Base-by-base conservation (phyloP, 2,797 vertebrate genomes). In the Dermochelys coriacea region DNA sequence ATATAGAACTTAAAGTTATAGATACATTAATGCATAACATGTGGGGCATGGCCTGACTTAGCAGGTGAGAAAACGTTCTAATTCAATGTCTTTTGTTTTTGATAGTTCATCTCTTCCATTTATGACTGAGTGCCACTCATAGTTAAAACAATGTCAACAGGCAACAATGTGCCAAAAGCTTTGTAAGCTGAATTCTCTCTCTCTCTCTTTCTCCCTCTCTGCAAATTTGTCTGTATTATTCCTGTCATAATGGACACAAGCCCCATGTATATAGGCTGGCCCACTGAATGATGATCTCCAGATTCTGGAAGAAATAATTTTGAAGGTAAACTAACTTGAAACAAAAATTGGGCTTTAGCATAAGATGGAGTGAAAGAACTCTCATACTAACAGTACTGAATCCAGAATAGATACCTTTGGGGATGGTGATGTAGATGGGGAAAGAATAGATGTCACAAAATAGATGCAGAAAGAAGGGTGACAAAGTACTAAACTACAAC, bases 401-500 rank as follows among this genome's bases (percentile, higher is more conserved):
- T 86, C 96, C 78, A 93, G 68, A 81, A 83, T 71, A 55, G 50
- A 16, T 57, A 77, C 77, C 59, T 94, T 47, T 81, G n/a, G 34
- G 5, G 64, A 37, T 37, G n/a, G n/a, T n/a, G n/a, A 34, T 68
- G 21, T 37, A 68, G n/a, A 64, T 37, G 85, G 89, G 71, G 79
- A 86, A 84, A 55, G 31, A 96, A 18, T 29, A 85, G 80, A 31
- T 89, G 82, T 89, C 78, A 41, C 55, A 52, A 81, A 88, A 90
- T 25, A 61, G 34, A 91, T 47, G 25, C 4, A 23, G 27, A 47
- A 68, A 49, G 52, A 87, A 93, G 61, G 54, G 23, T 96, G 94
- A 93, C 82, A 78, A 85, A 96, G 77, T 50, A 49, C 85, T 91
- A 77, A 87, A 93, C 94, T 87, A 87, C 74, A 85, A 47, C 9